These are phyloP conservation scores for Sphaerophoria taeniata DNA, from an alignment of 2,888 invertebrate species.

Conservation along the genomic window DNA sequence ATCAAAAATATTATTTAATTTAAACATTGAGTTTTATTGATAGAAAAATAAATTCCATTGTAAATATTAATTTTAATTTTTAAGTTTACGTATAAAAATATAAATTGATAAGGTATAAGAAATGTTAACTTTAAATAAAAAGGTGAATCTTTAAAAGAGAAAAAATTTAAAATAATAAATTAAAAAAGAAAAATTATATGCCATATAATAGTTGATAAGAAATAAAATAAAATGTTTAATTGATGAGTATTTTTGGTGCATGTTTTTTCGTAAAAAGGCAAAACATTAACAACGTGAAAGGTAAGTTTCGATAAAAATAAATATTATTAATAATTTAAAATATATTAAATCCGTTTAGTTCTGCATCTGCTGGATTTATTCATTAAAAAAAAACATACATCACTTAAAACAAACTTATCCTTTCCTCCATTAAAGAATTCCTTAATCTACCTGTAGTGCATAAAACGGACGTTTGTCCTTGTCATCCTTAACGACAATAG, in stretches of 20 bases:
- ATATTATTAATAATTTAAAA: no score
- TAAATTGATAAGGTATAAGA: conserved; percentile 11
- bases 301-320: no score
- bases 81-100: conserved; percentile 1
- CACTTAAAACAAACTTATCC: neutral
- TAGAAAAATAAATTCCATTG: conserved; percentile 3
- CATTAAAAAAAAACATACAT: no score
- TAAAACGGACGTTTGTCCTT: conserved; percentile 30
- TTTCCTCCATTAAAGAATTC: neutral
- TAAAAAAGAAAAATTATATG: conserved; percentile 45
- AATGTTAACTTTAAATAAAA: conserved; percentile 38
- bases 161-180: conserved; percentile 42
- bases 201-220: conserved; percentile 55
- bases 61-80: conserved; percentile 20
- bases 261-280: neutral
- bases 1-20: neutral
- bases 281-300: neutral
- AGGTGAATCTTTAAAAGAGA: conserved; percentile 28
- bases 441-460: conserved; percentile 44
- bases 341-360: no score
- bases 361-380: no score
- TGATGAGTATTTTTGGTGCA: conserved; percentile 43
- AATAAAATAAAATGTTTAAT: conserved; percentile 73
- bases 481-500: conserved; percentile 28
- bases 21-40: neutral